Evolutionary conservation across 2,888 invertebrate genomes (phyloP), one percentile per base, ranked within the genome.

Genomic region (Hyalella azteca): DNA sequence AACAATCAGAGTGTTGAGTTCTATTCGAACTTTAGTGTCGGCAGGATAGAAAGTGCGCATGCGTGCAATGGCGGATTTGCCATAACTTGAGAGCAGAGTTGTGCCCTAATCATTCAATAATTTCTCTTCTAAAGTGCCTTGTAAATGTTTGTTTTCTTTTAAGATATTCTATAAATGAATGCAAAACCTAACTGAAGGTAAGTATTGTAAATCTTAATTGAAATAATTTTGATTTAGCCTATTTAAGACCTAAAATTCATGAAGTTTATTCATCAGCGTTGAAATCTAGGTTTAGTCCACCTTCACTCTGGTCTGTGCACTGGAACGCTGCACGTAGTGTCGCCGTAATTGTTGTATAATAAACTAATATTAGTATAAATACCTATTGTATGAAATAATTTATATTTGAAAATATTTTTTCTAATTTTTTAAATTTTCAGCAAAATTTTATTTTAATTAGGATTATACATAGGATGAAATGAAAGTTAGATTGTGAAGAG

Each of bases 61-160:
- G 39, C 39, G 66, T 19, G 19, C 26, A 36, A 66, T 66, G 66
- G 66, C 66, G 66, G 32, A n/a, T n/a, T 36, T 36, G 66, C 66
- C 66, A 36, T 36, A 66, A 5, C 66, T 36, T 19, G 36, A 29
- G 22, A 66, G 66, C 36, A 54, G 29, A n/a, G 66, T 66, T 66
- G 66, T 66, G 32, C 32, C 15, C 29, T 36, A 13, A n/a, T 66
- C 36, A 29, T 54, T 54, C 66, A 36, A 36, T 66, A 36, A 66
- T 36, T 36, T 36, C 36, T n/a, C 66, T 66, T 66, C 66, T 36
- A 36, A n/a, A 66, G 66, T 66, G 66, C 66, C 66, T 66, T 66
- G 29, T 75, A 75, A 41, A 41, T 22, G 75, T 75, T 41, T 75
- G 75, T 45, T 45, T 75, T 40, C n/a, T 75, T 41, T 29, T 45